phyloP scores from a whole-genome alignment of 1,140 invertebrate genomes.

The Pissodes strobi region DNA sequence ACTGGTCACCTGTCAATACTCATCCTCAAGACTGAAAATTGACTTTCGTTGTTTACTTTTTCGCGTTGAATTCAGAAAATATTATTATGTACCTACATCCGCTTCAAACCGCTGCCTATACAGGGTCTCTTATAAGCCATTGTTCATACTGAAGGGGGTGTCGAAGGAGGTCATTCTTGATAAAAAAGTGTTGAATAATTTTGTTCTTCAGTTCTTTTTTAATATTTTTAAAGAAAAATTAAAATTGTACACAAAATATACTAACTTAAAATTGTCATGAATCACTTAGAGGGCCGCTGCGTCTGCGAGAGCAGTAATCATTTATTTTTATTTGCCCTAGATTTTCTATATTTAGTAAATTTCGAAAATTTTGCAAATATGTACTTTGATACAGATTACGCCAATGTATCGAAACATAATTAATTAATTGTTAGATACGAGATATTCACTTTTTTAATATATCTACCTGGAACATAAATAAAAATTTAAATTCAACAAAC shows the following conservation, averaged over 20 bases:
- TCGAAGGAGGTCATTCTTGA: too few relatives aligned
- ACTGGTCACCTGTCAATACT: neutral
- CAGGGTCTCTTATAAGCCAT: too few relatives aligned
- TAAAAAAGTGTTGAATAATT: too few relatives aligned
- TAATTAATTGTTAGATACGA: neutral
- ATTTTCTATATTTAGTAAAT: neutral
- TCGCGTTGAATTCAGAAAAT: too few relatives aligned
- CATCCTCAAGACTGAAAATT: neutral
- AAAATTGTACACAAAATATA: neutral
- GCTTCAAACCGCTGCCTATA: too few relatives aligned
- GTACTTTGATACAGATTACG: neutral
- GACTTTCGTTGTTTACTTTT: too few relatives aligned
- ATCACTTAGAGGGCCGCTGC: neutral
- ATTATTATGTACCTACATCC: too few relatives aligned
- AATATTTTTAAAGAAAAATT: too few relatives aligned
- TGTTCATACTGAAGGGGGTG: too few relatives aligned
- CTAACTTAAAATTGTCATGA: neutral
- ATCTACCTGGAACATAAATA: too few relatives aligned
- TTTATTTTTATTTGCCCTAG: neutral
- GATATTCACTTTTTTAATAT: neutral
- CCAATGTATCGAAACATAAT: neutral
- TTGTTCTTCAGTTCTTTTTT: too few relatives aligned
- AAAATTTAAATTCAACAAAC: too few relatives aligned
- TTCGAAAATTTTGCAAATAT: neutral
- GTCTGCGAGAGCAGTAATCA: neutral